Evolutionary conservation across 2,888 invertebrate species (phyloP).

Genomic region (Gasteruption jaculator): DNA sequence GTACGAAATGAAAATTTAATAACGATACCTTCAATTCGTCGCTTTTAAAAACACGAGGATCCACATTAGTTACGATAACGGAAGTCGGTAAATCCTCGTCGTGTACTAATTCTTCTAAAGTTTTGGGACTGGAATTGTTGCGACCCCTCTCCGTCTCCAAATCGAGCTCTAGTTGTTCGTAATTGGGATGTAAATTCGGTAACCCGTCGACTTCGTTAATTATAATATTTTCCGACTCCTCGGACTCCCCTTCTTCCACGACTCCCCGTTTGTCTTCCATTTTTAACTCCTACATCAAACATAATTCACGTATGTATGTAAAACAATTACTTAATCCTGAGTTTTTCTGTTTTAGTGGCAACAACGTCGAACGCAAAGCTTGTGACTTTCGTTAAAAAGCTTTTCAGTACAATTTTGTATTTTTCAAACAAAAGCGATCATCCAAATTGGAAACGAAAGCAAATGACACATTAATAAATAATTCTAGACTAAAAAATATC

Average conservation of each 20-base stretch:
- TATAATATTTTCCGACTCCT: conserved; percentile 65
- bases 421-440: too few relatives aligned
- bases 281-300: conserved; percentile 19
- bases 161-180: conserved; percentile 65
- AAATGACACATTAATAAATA: too few relatives aligned
- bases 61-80: conserved; percentile 84
- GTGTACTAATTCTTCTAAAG: conserved; percentile 64
- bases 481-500: too few relatives aligned
- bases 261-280: conserved; percentile 38
- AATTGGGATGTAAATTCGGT: conserved; percentile 79
- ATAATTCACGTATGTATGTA: too few relatives aligned
- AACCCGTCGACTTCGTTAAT: conserved; percentile 83
- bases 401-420: too few relatives aligned
- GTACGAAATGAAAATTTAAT: not conserved
- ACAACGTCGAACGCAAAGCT: too few relatives aligned
- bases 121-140: conserved; percentile 37
- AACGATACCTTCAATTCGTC: conserved; percentile 51
- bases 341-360: too few relatives aligned
- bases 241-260: conserved; percentile 37
- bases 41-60: conserved; percentile 67
- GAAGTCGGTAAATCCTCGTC: conserved; percentile 81
- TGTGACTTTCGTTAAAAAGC: too few relatives aligned
- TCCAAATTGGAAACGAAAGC: too few relatives aligned
- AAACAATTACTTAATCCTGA: too few relatives aligned
- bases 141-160: conserved; percentile 35